A percentile compares a stretch with the other conserved stretches of the same genome.
phyloP scores from a whole-genome alignment of 2,113 vertebrate genomes.

The Ctenomys sociabilis region DNA sequence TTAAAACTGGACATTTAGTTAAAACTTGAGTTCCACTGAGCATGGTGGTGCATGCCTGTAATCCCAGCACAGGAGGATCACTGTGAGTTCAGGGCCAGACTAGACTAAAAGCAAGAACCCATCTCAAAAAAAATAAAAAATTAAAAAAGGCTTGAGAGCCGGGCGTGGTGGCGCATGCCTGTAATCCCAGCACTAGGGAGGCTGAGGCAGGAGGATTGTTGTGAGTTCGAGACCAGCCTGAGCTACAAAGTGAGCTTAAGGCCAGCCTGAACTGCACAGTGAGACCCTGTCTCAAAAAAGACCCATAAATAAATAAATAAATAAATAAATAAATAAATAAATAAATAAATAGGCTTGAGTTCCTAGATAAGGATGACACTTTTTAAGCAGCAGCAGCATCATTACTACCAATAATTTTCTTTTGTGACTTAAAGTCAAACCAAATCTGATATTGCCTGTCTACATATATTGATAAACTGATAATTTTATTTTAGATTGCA shows the following conservation, averaged over 20 bases:
- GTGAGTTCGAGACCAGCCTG: too few relatives aligned
- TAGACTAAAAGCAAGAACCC: neutral
- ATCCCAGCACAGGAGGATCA: neutral
- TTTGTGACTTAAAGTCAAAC: conserved; percentile 2
- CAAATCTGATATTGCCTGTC: conserved; percentile 15
- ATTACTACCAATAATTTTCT: neutral
- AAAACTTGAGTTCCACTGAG: neutral
- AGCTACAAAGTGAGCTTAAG: too few relatives aligned
- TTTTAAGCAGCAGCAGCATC: neutral
- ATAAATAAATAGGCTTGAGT: neutral
- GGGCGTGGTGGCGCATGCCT: too few relatives aligned
- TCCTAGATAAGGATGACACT: conserved; percentile 19
- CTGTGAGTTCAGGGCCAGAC: neutral
- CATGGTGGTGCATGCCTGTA: neutral
- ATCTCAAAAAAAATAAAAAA: neutral
- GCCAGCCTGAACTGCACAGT: too few relatives aligned
- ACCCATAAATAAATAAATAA: too few relatives aligned
- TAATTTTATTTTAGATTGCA: conserved; percentile 90
- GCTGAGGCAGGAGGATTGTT: too few relatives aligned
- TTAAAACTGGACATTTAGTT: conserved; percentile 8
- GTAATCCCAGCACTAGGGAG: too few relatives aligned
- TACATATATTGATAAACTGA: conserved; percentile 19
- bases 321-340: too few relatives aligned
- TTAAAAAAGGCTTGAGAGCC: too few relatives aligned
- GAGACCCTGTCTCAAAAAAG: too few relatives aligned